phyloP scores from a whole-genome alignment of 2,888 invertebrate genomes.

The Stenchaetothrips biformis region DNA sequence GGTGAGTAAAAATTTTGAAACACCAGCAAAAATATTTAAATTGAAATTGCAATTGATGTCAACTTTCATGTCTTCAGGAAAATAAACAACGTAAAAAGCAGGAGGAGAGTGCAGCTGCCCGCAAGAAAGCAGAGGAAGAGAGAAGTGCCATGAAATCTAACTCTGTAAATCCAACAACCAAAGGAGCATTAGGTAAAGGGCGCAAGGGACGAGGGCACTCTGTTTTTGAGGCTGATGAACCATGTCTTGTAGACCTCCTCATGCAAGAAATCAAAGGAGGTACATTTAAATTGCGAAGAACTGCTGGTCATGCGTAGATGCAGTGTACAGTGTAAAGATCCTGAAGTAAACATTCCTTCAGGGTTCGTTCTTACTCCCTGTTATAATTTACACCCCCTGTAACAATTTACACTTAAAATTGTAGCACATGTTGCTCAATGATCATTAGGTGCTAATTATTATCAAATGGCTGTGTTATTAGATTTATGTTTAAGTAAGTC shows the following conservation, averaged over 20 bases:
- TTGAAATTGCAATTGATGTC: not conserved
- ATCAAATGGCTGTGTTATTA: slow-evolving; percentile 18
- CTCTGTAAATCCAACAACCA: slow-evolving; percentile 3
- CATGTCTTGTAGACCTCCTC: slow-evolving; percentile 41
- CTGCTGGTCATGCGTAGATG: slow-evolving; percentile 28
- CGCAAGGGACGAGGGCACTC: slow-evolving; percentile 26
- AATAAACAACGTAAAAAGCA: slow-evolving; percentile 40
- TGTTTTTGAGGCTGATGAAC: slow-evolving; percentile 35
- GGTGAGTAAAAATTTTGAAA: slow-evolving; percentile 40
- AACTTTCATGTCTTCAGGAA: slow-evolving; percentile 37
- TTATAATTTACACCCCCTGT: not conserved
- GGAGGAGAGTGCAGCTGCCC: slow-evolving; percentile 39
- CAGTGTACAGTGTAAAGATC: not conserved
- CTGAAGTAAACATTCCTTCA: not conserved
- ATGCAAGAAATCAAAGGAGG: slow-evolving; percentile 41
- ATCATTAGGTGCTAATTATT: slow-evolving; percentile 2
- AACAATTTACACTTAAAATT: not conserved
- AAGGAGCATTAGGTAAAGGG: not conserved
- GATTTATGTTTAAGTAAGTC: not conserved
- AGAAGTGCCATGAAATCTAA: slow-evolving; percentile 32
- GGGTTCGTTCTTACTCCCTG: not conserved
- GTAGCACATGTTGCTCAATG: not conserved
- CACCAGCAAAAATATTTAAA: not conserved
- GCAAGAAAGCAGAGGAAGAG: slow-evolving; percentile 33
- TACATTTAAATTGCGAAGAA: slow-evolving; percentile 39